These are phyloP conservation scores for Merluccius polli DNA, from an alignment of 2,797 vertebrate species.

Conservation along the genomic window DNA sequence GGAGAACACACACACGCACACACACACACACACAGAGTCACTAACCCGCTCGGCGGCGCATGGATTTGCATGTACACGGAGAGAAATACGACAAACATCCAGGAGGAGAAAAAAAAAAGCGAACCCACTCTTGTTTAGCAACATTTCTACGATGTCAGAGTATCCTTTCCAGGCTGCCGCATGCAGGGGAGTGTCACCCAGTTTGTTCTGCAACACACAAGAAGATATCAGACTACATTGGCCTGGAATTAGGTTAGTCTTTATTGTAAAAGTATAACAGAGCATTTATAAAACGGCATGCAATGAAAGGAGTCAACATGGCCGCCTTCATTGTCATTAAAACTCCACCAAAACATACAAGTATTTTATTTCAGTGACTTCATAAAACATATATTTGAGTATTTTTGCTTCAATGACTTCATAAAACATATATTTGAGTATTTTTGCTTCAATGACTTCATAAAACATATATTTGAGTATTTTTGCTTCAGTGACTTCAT, in stretches of 20 bases:
- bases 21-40: no score
- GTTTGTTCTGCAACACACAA: conserved; percentile 84
- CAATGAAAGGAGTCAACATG: not conserved
- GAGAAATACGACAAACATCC: not conserved
- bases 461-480: no score
- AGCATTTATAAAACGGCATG: not conserved
- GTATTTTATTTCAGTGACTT: not conserved
- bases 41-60: not conserved
- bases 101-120: not conserved
- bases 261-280: not conserved
- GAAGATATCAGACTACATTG: not conserved
- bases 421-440: no score
- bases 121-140: conserved; percentile 85
- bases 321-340: not conserved
- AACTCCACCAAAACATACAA: not conserved
- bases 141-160: conserved; percentile 93
- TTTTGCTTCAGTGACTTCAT: no score
- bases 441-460: no score
- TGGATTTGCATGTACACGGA: not conserved
- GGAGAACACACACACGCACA: conserved; percentile 28
- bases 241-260: not conserved
- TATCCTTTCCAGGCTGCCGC: conserved; percentile 98
- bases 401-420: no score
- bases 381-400: not conserved
- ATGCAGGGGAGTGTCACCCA: conserved; percentile 94